phyloP scores from a whole-genome alignment of 1,140 invertebrate species.

The Delia radicum region DNA sequence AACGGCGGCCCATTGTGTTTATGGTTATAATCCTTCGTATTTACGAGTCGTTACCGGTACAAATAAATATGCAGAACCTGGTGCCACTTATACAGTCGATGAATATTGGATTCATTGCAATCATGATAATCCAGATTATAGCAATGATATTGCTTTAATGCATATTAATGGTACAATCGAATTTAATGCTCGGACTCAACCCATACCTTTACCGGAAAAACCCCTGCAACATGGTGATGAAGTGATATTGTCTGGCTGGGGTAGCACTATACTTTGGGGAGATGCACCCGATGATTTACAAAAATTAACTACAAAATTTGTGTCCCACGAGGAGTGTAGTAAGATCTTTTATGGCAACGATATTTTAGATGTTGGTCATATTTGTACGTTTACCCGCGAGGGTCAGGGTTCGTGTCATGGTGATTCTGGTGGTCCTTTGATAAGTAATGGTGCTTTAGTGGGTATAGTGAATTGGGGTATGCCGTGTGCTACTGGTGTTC shows the following conservation, averaged over 20 bases:
- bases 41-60: slow-evolving; percentile 37
- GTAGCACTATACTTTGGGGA: slow-evolving; percentile 28
- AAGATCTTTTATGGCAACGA: not conserved
- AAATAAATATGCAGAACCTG: slow-evolving; percentile 33
- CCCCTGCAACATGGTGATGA: slow-evolving; percentile 34
- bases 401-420: slow-evolving; percentile 60
- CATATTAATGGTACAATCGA: slow-evolving; percentile 48
- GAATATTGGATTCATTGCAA: slow-evolving; percentile 37
- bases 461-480: slow-evolving; percentile 61
- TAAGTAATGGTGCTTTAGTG: slow-evolving; percentile 45
- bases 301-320: slow-evolving; percentile 28
- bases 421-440: slow-evolving; percentile 62
- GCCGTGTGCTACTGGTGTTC: slow-evolving; percentile 57
- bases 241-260: slow-evolving; percentile 55
- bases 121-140: slow-evolving; percentile 38
- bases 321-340: slow-evolving; percentile 30
- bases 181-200: slow-evolving; percentile 55
- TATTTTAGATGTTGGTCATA: slow-evolving; percentile 50
- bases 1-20: slow-evolving; percentile 54
- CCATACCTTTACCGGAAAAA: slow-evolving; percentile 34
- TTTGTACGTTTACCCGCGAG: slow-evolving; percentile 61
- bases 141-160: slow-evolving; percentile 60
- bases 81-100: slow-evolving; percentile 23
- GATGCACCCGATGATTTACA: slow-evolving; percentile 33
- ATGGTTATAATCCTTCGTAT: slow-evolving; percentile 10